Evolutionary conservation across 2,888 invertebrate species (phyloP).

Genomic region (Pharmacophagus antenor): DNA sequence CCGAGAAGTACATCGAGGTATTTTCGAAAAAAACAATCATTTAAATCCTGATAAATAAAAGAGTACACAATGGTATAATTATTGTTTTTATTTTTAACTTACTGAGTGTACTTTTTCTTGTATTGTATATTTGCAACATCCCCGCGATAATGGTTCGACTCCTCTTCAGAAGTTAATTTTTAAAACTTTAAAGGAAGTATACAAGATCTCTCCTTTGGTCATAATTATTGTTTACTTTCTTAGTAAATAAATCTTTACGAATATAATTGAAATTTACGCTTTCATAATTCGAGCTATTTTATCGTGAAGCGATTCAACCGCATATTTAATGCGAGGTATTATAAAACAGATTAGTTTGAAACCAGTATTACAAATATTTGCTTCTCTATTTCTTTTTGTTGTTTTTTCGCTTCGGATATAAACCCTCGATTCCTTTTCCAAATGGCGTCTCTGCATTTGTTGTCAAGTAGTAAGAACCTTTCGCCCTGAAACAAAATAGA

Average conservation of each 20-base stretch:
- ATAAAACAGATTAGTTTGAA: not conserved
- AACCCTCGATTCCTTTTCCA: slow-evolving; percentile 71
- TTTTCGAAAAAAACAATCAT: not conserved
- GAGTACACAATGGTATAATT: not conserved
- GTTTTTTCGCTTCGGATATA: slow-evolving; percentile 53
- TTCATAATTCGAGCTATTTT: not conserved
- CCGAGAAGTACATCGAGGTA: too few species aligned
- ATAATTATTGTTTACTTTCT: not conserved
- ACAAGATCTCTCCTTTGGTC: not conserved
- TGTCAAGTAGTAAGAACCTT: slow-evolving; percentile 69
- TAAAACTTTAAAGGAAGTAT: not conserved
- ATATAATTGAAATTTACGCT: not conserved
- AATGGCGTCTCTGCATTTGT: slow-evolving; percentile 69
- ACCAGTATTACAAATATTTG: not conserved
- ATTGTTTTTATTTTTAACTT: not conserved
- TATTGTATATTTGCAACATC: not conserved
- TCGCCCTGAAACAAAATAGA: slow-evolving; percentile 51
- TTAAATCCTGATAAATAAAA: not conserved
- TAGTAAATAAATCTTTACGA: not conserved
- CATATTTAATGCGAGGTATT: not conserved
- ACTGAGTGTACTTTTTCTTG: not conserved
- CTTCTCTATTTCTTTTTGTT: slow-evolving; percentile 31
- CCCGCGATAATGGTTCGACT: not conserved
- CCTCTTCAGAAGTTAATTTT: not conserved
- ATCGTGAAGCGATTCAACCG: not conserved